Conservation (phyloP, 2,888 invertebrate genomes). For the Ernsta delagoae region DNA sequence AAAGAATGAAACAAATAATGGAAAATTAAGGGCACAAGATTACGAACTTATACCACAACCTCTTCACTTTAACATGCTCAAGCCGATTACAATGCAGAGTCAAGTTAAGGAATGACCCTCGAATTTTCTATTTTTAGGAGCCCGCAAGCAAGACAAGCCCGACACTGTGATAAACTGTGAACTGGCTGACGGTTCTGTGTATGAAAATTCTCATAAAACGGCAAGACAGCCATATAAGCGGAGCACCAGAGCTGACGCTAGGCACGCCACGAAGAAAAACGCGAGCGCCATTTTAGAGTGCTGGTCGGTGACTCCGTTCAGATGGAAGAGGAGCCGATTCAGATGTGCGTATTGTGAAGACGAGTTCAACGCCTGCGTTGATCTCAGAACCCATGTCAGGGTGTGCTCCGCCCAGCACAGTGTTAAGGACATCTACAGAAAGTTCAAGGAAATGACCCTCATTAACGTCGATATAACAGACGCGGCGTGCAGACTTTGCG, state of each 20-base stretch:
- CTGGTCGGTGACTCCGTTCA: constrained; percentile 71
- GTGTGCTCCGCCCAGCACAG: constrained; percentile 59
- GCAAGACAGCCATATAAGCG: constrained; percentile 62
- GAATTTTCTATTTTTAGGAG: constrained; percentile 80
- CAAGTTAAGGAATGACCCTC: constrained; percentile 45
- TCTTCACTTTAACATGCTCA: neutral
- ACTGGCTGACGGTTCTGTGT: constrained; percentile 28
- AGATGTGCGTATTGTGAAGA: constrained; percentile 75
- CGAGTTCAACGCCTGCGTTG: constrained; percentile 63
- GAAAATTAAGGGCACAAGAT: neutral
- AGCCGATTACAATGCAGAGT: neutral
- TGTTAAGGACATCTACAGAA: constrained; percentile 71
- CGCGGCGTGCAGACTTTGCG: constrained; percentile 63
- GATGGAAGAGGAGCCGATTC: constrained; percentile 74
- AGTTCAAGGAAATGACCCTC: constrained; percentile 75
- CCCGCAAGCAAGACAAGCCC: constrained; percentile 54
- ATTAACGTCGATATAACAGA: constrained; percentile 73
- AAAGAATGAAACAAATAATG: neutral
- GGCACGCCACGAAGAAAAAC: constrained; percentile 72
- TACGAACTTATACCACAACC: neutral
- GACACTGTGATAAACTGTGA: constrained; percentile 47
- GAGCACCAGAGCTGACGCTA: constrained; percentile 69
- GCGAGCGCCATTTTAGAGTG: constrained; percentile 68
- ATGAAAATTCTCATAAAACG: constrained; percentile 10
- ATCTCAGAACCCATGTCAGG: constrained; percentile 64